Evolutionary conservation across 1,140 invertebrate species (phyloP).

Genomic region (Conus ventricosus): DNA sequence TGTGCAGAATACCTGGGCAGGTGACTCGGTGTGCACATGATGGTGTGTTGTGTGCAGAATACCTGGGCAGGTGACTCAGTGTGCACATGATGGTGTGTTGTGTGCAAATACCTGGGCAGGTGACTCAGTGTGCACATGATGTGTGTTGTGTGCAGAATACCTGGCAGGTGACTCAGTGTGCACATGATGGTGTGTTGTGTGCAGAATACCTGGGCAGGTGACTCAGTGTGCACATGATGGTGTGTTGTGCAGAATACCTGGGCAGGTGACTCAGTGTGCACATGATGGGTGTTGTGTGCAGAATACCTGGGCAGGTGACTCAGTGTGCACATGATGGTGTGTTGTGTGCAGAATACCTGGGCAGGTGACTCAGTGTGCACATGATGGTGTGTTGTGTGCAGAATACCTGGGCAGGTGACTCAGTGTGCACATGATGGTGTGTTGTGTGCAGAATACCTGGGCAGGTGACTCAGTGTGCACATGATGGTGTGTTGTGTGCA

Average conservation of each 20-base stretch:
- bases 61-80: slow-evolving; percentile 94
- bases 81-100: not conserved
- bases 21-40: no score
- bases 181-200: slow-evolving; percentile 28
- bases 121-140: no score
- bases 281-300: slow-evolving; percentile 46
- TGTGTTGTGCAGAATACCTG: slow-evolving; percentile 83
- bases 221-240: no score
- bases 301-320: slow-evolving; percentile 94
- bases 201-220: slow-evolving; percentile 91
- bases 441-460: slow-evolving; percentile 85
- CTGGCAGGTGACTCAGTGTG: no score
- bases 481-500: slow-evolving; percentile 46
- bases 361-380: no score
- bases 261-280: no score
- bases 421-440: no score
- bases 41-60: slow-evolving; percentile 77
- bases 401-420: slow-evolving; percentile 94
- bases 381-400: slow-evolving; percentile 46
- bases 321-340: no score
- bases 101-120: slow-evolving; percentile 89
- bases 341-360: slow-evolving; percentile 85
- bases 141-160: slow-evolving; percentile 80
- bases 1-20: slow-evolving; percentile 88
- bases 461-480: slow-evolving; percentile 70